Conservation (phyloP, 1,140 invertebrate species). For the Oryctes rhinoceros region DNA sequence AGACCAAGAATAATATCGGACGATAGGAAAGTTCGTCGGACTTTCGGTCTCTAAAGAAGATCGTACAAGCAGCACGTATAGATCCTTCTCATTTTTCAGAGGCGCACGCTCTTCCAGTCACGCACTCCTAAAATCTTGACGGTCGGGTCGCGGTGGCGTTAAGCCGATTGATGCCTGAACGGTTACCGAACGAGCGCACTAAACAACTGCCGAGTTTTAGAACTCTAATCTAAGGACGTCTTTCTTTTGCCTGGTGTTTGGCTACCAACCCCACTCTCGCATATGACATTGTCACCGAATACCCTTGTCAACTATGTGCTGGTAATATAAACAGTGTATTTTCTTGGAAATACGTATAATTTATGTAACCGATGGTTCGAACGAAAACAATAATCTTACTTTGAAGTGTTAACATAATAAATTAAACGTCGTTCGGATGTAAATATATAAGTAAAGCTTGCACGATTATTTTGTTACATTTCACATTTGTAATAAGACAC, state of each 20-base stretch:
- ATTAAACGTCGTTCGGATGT: too few species aligned
- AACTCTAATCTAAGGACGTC: constrained; percentile 19
- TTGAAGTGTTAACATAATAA: neutral
- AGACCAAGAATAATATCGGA: neutral
- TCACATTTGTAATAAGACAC: too few species aligned
- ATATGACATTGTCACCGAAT: constrained; percentile 25
- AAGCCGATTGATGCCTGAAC: constrained; percentile 4
- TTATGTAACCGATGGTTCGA: neutral
- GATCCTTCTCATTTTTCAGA: constrained; percentile 13
- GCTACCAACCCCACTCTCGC: constrained; percentile 15
- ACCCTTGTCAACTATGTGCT: constrained; percentile 34
- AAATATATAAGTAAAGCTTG: too few species aligned
- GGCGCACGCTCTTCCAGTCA: constrained; percentile 28
- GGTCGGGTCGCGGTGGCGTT: constrained; percentile 17
- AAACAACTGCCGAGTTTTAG: constrained; percentile 11
- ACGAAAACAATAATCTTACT: neutral
- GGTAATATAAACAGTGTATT: constrained; percentile 10
- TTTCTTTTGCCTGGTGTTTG: neutral
- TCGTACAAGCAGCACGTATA: neutral
- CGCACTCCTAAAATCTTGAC: constrained; percentile 29
- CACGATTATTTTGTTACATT: too few species aligned
- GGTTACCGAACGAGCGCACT: neutral
- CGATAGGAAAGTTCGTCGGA: neutral
- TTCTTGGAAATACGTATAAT: constrained; percentile 17
- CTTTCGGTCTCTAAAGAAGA: neutral